Evolutionary conservation across 2,797 vertebrate species (phyloP), one percentile per base, ranked within the genome.

Genomic region (Borostomias antarcticus): DNA sequence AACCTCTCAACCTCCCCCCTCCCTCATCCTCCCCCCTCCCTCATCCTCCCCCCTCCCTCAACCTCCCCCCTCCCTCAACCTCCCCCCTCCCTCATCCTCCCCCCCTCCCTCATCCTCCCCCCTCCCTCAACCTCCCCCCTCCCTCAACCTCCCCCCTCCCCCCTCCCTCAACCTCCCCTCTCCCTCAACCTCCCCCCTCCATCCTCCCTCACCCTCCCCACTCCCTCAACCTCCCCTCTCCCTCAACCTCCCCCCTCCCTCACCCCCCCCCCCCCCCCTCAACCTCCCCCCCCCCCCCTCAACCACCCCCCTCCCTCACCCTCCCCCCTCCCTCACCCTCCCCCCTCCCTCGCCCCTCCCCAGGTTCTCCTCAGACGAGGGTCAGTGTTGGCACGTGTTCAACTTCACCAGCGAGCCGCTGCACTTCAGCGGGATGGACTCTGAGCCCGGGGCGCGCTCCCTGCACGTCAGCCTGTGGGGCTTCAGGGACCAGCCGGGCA

Each of bases 291-390:
- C n/a, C n/a, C n/a, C n/a, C n/a, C n/a, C n/a, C n/a, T n/a, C n/a
- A n/a, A n/a, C n/a, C n/a, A n/a, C 2, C 19, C 10, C n/a, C n/a
- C n/a, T n/a, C n/a, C n/a, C n/a, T n/a, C n/a, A 35, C 40, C 40
- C 40, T 17, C 4, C 15, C 40, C 4, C 40, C 11, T n/a, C 11
- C n/a, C 11, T 1, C 17, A 2, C n/a, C 17, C 5, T n/a, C 70
- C 43, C 58, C 28, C 66, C 37, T 45, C 6, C 64, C 29, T 47
- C 11, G 59, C 1, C 15, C 40, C 10, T 5, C 23, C 1, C 76
- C 81, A 98, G 96, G 86, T 98, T 96, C 83, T 98, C 96, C n/a
- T 94, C 94, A 21, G 96, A 98, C 1, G 96, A 98, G 73, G 96
- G 96, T 2, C 95, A 95, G 72, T 98, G 96, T 77, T 98, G 96